Conservation (phyloP, 2,113 vertebrate genomes). For the Nerophis ophidion region DNA sequence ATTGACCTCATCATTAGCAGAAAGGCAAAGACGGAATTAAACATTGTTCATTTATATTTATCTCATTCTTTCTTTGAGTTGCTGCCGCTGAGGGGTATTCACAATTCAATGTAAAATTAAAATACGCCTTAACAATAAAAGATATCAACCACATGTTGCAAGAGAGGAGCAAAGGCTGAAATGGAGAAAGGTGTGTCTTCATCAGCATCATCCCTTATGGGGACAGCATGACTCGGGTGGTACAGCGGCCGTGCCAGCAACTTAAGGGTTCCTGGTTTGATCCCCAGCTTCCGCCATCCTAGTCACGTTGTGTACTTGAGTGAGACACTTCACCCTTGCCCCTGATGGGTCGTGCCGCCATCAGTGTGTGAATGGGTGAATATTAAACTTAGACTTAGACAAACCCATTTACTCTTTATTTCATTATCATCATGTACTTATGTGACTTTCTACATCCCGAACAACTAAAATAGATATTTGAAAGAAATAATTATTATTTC, state of each 20-base stretch:
- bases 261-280: too few relatives aligned
- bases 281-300: too few relatives aligned
- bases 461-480: neutral
- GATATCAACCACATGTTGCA: constrained; percentile 15
- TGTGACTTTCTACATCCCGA: constrained; percentile 2
- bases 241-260: too few relatives aligned
- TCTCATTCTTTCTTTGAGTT: constrained; percentile 8
- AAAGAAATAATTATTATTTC: neutral
- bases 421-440: neutral
- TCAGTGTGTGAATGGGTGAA: too few relatives aligned
- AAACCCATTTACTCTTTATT: constrained; percentile 14
- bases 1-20: constrained; percentile 3
- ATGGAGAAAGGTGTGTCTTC: constrained; percentile 9
- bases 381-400: too few relatives aligned
- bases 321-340: too few relatives aligned
- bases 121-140: constrained; percentile 17
- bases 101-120: constrained; percentile 24
- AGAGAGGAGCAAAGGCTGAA: constrained; percentile 19
- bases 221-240: too few relatives aligned
- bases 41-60: constrained; percentile 3
- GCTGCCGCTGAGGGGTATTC: constrained; percentile 17
- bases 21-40: neutral
- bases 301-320: too few relatives aligned
- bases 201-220: constrained; percentile 7
- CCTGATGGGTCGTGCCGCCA: too few relatives aligned